These are phyloP conservation scores for Eurytoma adleriae DNA, from an alignment of 2,888 invertebrate species.

Conservation along the genomic window DNA sequence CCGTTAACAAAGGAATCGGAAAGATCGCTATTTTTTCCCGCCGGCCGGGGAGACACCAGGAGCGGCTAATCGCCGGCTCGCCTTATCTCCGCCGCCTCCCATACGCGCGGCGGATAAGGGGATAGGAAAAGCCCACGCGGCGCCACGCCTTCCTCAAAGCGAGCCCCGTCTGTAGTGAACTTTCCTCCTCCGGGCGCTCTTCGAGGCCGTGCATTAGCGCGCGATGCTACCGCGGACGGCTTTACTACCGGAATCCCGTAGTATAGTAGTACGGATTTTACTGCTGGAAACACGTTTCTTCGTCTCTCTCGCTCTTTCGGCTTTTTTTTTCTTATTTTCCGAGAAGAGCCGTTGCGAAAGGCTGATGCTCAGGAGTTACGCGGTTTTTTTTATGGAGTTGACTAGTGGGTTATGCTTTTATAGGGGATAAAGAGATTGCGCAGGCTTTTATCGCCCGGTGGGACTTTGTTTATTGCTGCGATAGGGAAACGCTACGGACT, in stretches of 20 bases:
- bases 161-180: background rate
- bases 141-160: background rate
- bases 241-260: background rate
- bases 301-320: background rate
- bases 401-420: background rate
- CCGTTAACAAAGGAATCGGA: background rate
- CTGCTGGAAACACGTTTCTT: background rate
- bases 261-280: background rate
- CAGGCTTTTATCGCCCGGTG: background rate
- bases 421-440: no score
- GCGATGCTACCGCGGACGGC: no score
- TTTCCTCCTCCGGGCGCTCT: background rate
- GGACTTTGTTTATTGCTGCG: background rate
- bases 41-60: background rate
- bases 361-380: background rate
- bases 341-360: background rate
- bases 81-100: background rate
- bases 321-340: slow-evolving; percentile 15
- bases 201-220: background rate
- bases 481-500: background rate
- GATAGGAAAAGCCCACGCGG: background rate
- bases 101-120: background rate
- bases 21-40: slow-evolving; percentile 1
- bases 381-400: background rate
- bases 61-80: slow-evolving; percentile 6